Percentiles rank a stretch among this genome's conserved stretches.
Evolutionary conservation across 2,888 invertebrate species (phyloP).

Genomic region (Polymixis lichenea): DNA sequence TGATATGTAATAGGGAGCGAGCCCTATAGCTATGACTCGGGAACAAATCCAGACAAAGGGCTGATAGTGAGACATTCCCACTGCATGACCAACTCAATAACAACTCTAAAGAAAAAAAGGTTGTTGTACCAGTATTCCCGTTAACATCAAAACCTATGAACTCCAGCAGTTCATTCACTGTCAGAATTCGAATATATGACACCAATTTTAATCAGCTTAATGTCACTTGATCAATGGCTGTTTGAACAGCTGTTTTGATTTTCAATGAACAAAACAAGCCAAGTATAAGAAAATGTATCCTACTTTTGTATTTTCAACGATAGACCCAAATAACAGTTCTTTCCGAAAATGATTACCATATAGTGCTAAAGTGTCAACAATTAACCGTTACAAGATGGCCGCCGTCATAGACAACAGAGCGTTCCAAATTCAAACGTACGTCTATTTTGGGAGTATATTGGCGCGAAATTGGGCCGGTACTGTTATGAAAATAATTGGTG

Average conservation of each 20-base stretch:
- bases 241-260: no score
- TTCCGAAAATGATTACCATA: slow-evolving; percentile 53
- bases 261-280: no score
- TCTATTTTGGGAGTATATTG: slow-evolving; percentile 75
- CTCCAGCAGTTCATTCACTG: not conserved
- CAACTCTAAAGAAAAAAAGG: not conserved
- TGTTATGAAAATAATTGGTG: slow-evolving; percentile 55
- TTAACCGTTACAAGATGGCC: slow-evolving; percentile 68
- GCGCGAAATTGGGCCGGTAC: slow-evolving; percentile 73
- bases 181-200: slow-evolving; percentile 9
- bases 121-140: not conserved
- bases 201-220: slow-evolving; percentile 13
- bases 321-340: not conserved
- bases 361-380: slow-evolving; percentile 53
- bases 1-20: no score
- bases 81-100: no score
- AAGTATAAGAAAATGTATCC: no score
- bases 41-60: no score
- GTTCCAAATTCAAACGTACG: slow-evolving; percentile 71
- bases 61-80: no score
- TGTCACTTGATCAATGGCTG: not conserved
- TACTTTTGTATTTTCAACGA: not conserved
- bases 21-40: no score
- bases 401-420: slow-evolving; percentile 56
- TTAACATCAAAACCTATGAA: slow-evolving; percentile 27